A percentile compares a stretch with the other conserved stretches of the same genome.
Evolutionary conservation across 2,888 invertebrate species (phyloP).

Genomic region (Papilio demoleus): DNA sequence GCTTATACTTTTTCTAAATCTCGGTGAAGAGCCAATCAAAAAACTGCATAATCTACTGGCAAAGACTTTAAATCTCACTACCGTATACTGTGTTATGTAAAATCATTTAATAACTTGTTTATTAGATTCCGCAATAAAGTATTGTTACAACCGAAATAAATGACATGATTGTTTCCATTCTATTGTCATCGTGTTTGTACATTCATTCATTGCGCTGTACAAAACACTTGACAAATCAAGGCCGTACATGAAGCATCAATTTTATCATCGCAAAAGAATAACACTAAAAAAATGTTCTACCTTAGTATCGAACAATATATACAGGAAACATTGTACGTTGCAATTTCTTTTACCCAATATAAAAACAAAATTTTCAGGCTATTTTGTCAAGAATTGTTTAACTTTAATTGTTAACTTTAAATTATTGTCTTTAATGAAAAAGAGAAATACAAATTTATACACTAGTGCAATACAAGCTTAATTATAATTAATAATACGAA

Average conservation of each 20-base stretch:
- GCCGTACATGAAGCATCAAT: conserved; percentile 26
- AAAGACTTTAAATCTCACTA: not conserved
- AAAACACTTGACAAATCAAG: conserved; percentile 30
- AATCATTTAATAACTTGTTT: conserved; percentile 3
- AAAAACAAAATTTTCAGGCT: not conserved
- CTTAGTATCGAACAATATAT: not conserved
- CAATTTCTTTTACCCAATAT: not conserved
- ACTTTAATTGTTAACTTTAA: too few species aligned
- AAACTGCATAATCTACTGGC: too few species aligned
- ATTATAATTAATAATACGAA: not conserved
- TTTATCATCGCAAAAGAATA: conserved; percentile 15
- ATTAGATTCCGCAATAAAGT: conserved; percentile 7
- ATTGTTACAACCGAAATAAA: conserved; percentile 5
- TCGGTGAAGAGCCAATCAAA: too few species aligned
- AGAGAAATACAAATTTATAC: too few species aligned
- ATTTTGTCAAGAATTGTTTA: too few species aligned
- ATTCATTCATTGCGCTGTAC: conserved; percentile 15
- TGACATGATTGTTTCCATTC: conserved; percentile 26
- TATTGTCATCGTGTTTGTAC: conserved; percentile 31
- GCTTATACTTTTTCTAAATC: too few species aligned
- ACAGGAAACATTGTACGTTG: not conserved
- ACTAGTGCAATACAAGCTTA: too few species aligned
- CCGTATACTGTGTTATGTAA: not conserved
- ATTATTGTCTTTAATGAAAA: too few species aligned
- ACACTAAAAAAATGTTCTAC: conserved; percentile 1